Conservation (phyloP, 2,797 vertebrate species). For the Xenentodon cancila region DNA sequence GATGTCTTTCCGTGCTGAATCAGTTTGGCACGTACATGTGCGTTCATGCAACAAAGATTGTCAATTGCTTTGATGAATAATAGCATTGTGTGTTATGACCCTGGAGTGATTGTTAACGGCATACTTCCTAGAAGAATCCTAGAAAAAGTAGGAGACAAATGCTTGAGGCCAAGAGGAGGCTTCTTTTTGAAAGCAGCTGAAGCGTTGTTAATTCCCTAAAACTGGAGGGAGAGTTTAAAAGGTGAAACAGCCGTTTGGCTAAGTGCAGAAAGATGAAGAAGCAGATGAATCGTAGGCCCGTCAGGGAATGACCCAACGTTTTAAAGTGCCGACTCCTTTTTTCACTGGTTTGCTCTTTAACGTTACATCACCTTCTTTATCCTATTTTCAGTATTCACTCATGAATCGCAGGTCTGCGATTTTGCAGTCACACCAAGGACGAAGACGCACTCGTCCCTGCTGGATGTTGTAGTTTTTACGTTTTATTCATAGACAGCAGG, state of each 20-base stretch:
- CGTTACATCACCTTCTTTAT: slow-evolving; percentile 38
- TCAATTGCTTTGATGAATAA: neutral
- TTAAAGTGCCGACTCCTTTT: slow-evolving; percentile 31
- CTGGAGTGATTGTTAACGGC: neutral
- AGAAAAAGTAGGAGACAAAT: slow-evolving; percentile 15
- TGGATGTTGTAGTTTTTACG: too few species aligned
- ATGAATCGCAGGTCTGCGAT: neutral
- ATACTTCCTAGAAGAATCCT: slow-evolving; percentile 28
- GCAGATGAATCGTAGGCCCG: slow-evolving; percentile 22
- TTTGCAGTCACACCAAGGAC: neutral
- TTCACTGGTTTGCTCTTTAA: slow-evolving; percentile 17
- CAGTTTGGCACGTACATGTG: neutral
- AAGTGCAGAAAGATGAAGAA: slow-evolving; percentile 29
- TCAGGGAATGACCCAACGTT: slow-evolving; percentile 40
- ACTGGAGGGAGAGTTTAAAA: slow-evolving; percentile 47
- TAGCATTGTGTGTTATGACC: neutral
- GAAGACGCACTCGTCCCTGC: too few species aligned
- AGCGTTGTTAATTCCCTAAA: slow-evolving; percentile 56
- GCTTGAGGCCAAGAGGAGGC: slow-evolving; percentile 18
- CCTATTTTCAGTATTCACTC: neutral
- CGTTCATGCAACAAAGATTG: neutral
- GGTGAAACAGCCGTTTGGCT: slow-evolving; percentile 43
- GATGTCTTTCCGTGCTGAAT: neutral
- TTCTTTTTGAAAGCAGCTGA: slow-evolving; percentile 42
- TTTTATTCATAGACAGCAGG: too few species aligned